phyloP scores from a whole-genome alignment of 2,797 vertebrate species.

The Propithecus perrieri region DNA sequence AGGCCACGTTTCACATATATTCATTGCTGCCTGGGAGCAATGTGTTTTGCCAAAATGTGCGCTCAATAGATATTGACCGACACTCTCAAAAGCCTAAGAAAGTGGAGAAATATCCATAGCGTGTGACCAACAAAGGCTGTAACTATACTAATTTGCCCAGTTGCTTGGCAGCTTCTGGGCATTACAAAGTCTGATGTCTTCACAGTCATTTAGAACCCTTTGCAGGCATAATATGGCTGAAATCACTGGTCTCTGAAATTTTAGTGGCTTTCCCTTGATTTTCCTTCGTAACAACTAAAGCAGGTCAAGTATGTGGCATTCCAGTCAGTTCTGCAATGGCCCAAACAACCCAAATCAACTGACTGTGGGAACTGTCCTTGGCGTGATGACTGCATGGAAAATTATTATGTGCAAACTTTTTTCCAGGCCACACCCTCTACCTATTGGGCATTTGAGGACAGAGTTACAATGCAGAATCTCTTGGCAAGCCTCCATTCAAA shows the following conservation, averaged over 20 bases:
- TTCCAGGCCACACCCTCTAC: slow-evolving; percentile 39
- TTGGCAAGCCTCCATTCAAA: neutral
- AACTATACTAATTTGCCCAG: neutral
- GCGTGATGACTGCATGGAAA: slow-evolving; percentile 50
- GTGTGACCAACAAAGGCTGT: neutral
- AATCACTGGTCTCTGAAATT: neutral
- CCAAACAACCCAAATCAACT: neutral
- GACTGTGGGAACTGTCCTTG: slow-evolving; percentile 39
- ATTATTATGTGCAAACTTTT: slow-evolving; percentile 26
- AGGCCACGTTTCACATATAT: neutral
- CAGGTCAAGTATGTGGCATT: neutral
- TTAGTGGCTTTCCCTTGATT: neutral
- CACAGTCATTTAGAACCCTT: neutral
- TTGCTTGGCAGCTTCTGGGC: neutral
- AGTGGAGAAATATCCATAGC: neutral
- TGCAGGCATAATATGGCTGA: neutral
- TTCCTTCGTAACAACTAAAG: neutral
- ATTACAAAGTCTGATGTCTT: neutral
- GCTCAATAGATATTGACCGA: neutral
- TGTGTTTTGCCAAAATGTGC: neutral
- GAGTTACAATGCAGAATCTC: slow-evolving; percentile 13
- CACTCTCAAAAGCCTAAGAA: neutral
- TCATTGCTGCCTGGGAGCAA: neutral
- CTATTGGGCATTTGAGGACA: slow-evolving; percentile 10
- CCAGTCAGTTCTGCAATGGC: slow-evolving; percentile 10